phyloP scores from a whole-genome alignment of 1,140 invertebrate species.

The Trichogramma pretiosum region DNA sequence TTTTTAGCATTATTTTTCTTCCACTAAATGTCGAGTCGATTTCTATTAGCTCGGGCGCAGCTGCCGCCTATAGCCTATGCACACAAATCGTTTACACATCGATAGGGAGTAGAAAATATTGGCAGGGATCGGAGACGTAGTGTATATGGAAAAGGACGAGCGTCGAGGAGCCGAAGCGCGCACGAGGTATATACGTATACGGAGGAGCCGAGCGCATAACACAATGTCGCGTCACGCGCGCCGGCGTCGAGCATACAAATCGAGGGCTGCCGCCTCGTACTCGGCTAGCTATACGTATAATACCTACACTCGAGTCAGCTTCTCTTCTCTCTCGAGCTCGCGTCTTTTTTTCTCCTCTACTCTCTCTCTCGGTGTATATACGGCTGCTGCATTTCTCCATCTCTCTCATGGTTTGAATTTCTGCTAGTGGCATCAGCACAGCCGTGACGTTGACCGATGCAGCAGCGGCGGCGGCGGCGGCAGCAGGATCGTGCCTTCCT shows the following conservation, averaged over 20 bases:
- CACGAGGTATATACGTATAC: background rate
- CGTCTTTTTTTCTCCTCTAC: background rate
- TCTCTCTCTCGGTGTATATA: constrained; percentile 10
- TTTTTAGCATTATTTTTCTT: too few species aligned
- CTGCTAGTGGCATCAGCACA: constrained; percentile 34
- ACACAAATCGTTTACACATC: too few species aligned
- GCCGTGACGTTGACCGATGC: constrained; percentile 43
- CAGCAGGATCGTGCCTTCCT: constrained; percentile 34
- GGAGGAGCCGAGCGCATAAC: constrained; percentile 28
- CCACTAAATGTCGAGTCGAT: too few species aligned
- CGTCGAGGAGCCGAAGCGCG: background rate
- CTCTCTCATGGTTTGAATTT: constrained; percentile 38
- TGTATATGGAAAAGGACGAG: too few species aligned
- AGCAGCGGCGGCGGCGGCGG: too few species aligned
- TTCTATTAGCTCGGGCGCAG: too few species aligned
- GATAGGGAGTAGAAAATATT: too few species aligned
- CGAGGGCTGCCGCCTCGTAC: constrained; percentile 31
- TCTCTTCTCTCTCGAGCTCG: too few species aligned
- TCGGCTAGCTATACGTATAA: too few species aligned
- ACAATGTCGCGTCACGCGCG: constrained; percentile 28
- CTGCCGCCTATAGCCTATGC: too few species aligned
- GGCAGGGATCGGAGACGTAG: too few species aligned
- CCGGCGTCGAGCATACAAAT: constrained; percentile 40
- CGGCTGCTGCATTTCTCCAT: constrained; percentile 20
- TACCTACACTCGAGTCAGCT: too few species aligned